Evolutionary conservation across 1,140 invertebrate species (phyloP), one percentile per base, ranked within the genome.

Genomic region (Drosophila jambulina): DNA sequence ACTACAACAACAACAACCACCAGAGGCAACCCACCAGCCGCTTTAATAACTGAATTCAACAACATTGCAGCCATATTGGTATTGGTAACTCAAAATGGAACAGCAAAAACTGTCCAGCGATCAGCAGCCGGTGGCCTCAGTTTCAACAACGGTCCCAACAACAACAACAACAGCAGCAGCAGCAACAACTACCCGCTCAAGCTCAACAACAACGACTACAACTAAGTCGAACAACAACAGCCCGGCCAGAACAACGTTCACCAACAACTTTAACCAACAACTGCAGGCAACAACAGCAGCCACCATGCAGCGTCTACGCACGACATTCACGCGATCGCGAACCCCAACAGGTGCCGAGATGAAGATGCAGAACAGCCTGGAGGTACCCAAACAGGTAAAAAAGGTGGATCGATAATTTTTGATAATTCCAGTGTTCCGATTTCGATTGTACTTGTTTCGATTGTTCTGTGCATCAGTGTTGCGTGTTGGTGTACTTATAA

Each of bases 341-440:
- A 97, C 97, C 61, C 97, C 97, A 36, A 97, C 96, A 54, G 96
- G 96, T 56, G 96, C 96, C 78, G 96, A 97, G 93, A 97, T 97
- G 96, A 97, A 97, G 94, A 97, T 96, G 63, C 97, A 97, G 92
- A 97, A 96, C 93, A 97, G 96, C 92, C 95, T 97, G 64, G 97
- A 97, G 92, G 96, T 97, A 63, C 97, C 97, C 40, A 97, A 97
- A 91, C 97, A 97, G 94, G 96, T 97, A 79, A 32, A 62, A 46
- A 43, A 65, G 62, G 62, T 65, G 62, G n/a, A 51, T 54, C 29
- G 32, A 23, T 62, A 25, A 8, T 54, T 56, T 56, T 56, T 36
- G 15, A 56, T 56, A 56, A 57, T 38, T 64, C 19, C 23, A 48
- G 13, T 75, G 45, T 54, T 42, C 2, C 42, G 1, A 43, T n/a